Base-by-base conservation (phyloP, 2,797 vertebrate genomes). In the Malurus splendens region DNA sequence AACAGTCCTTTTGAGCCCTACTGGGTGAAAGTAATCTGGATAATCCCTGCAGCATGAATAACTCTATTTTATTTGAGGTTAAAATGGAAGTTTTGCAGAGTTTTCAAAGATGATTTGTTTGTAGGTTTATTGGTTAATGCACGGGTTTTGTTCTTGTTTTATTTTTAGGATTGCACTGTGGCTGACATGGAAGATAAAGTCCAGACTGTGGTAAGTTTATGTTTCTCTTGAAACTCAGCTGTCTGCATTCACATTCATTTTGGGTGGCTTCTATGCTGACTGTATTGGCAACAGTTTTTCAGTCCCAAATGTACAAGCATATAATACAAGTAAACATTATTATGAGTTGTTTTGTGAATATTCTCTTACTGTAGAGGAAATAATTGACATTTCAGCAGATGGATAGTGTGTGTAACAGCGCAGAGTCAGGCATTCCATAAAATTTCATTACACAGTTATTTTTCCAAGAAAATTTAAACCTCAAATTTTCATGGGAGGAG, bases 121-220 rank as follows among this genome's bases (percentile, higher is more conserved):
- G 72, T 1, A 7, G 59, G n/a, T 41, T 87, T 83, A 45, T 65
- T 86, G 48, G 38, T 89, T 87, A 82, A 60, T 19, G 13, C 41
- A 38, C 33, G 42, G 18, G 13, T 77, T 97, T 78, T 95, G 82
- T 82, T 87, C 42, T 65, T 83, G 16, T 32, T 87, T 82, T 84
- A 93, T 93, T 97, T 97, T 76, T 97, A 99, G 99, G 98, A 99
- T 92, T 99, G 98, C 90, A 97, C 97, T 30, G 96, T 99, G 59
- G 98, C 97, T 82, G 98, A 99, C 96, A 99, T 99, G 97, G 99
- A 99, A 93, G 98, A 99, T 95, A 98, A 98, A 97, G 99, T 99
- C 96, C 96, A 99, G 95, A 97, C 97, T 94, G 98, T 99, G 94
- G 99, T 99, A 97, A 98, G 99, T 98, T 96, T 77, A 12, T 1